phyloP scores from a whole-genome alignment of 2,888 invertebrate species.

The Dugesia japonica region DNA sequence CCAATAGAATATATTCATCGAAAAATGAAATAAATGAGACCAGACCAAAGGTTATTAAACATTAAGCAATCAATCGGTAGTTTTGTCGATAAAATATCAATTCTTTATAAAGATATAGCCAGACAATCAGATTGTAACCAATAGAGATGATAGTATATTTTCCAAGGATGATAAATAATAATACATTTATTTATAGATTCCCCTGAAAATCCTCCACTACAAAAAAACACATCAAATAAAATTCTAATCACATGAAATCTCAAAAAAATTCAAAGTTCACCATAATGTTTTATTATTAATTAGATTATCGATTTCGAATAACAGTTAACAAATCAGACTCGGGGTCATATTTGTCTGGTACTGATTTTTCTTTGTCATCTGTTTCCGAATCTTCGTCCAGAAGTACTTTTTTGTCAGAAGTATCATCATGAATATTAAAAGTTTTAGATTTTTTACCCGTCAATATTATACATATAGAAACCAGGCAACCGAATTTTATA shows the following conservation, averaged over 20 bases:
- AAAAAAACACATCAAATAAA: no score
- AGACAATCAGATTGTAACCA: no score
- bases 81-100: no score
- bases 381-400: neutral
- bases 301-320: neutral
- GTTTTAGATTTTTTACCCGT: neutral
- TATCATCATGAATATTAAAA: neutral
- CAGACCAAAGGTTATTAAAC: no score
- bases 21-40: no score
- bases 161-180: no score
- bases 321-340: neutral
- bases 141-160: no score
- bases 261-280: neutral
- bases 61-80: no score
- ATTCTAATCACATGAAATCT: neutral
- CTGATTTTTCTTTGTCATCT: neutral
- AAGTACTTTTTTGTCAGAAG: neutral
- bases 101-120: no score
- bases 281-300: neutral
- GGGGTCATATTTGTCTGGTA: neutral
- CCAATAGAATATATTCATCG: no score
- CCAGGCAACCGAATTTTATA: constrained; percentile 12
- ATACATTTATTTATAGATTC: no score
- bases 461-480: neutral
- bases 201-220: no score